Percentiles rank a stretch among this genome's conserved stretches.
phyloP scores from a whole-genome alignment of 2,888 invertebrate species.

The Ormyrus labotus region DNA sequence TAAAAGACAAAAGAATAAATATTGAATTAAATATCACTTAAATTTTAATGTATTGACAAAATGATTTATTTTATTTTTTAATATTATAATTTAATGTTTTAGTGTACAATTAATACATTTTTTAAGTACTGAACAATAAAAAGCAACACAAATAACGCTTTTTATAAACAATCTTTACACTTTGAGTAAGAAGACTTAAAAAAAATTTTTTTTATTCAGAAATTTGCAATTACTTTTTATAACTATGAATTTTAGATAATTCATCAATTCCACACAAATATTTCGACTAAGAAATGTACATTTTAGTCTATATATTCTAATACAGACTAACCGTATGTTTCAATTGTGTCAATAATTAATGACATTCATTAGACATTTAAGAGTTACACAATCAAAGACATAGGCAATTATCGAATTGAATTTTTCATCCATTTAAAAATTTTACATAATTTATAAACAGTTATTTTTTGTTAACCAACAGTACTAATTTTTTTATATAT shows the following conservation, averaged over 20 bases:
- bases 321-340: background rate
- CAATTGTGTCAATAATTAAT: background rate
- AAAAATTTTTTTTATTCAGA: constrained; percentile 11
- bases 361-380: background rate
- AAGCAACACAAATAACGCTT: constrained; percentile 20
- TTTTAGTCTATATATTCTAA: background rate
- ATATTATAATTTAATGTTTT: too few relatives aligned
- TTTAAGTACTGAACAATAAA: constrained; percentile 31
- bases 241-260: constrained; percentile 21
- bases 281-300: constrained; percentile 47
- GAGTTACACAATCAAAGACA: constrained; percentile 19
- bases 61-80: too few relatives aligned
- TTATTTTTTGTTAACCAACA: constrained; percentile 5
- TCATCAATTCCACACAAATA: constrained; percentile 1
- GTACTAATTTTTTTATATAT: background rate
- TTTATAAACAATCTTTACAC: constrained; percentile 9
- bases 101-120: background rate
- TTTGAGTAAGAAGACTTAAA: too few relatives aligned
- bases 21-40: too few relatives aligned
- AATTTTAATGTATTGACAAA: too few relatives aligned
- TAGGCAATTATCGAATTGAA: constrained; percentile 22
- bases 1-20: too few relatives aligned
- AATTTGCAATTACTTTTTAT: constrained; percentile 5
- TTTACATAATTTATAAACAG: constrained; percentile 13
- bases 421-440: constrained; percentile 22